These are phyloP conservation scores for Sebastes taczanowskii DNA, from an alignment of 2,797 vertebrate species.

Conservation along the genomic window DNA sequence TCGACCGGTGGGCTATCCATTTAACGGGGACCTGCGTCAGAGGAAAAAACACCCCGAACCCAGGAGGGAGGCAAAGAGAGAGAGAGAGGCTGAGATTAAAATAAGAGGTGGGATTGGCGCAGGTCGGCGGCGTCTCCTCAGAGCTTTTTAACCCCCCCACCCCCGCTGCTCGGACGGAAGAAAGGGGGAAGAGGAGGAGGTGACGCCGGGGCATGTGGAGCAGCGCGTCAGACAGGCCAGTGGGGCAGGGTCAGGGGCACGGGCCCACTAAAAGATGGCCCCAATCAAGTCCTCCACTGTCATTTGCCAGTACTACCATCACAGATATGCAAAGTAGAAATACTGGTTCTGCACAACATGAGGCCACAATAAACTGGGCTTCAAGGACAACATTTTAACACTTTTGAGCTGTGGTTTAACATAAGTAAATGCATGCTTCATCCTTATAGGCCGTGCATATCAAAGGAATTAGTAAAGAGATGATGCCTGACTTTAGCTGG, in stretches of 20 bases:
- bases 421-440: no score
- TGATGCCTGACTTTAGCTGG: no score
- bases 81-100: constrained; percentile 41
- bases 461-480: no score
- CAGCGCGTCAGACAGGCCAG: constrained; percentile 43
- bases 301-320: no score
- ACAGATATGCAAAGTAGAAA: no score
- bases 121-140: constrained; percentile 35
- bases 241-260: constrained; percentile 66
- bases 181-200: constrained; percentile 55
- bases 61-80: constrained; percentile 9
- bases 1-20: constrained; percentile 56
- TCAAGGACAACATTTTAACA: no score
- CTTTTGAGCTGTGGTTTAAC: no score
- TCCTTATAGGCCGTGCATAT: no score
- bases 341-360: no score
- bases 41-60: constrained; percentile 15
- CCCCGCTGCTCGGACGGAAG: constrained; percentile 75
- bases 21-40: constrained; percentile 59
- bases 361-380: no score
- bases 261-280: no score
- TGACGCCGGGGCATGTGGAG: constrained; percentile 38
- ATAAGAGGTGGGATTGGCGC: constrained; percentile 43
- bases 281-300: no score
- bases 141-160: neutral